Conservation (phyloP, 2,888 invertebrate genomes). For the Phortica okadai region DNA sequence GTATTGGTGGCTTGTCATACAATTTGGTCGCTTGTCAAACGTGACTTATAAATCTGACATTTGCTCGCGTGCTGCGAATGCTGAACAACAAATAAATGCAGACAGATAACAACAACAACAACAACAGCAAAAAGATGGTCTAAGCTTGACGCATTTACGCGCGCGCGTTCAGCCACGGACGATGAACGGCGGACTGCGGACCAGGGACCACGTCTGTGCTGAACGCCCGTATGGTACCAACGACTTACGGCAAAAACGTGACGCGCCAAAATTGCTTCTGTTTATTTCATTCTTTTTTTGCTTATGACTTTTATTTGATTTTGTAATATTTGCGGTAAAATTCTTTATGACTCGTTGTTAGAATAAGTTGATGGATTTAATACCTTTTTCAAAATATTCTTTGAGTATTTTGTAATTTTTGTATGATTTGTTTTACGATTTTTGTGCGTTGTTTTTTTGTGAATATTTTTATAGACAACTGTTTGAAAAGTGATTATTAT, state of each 20-base stretch:
- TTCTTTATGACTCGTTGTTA: slow-evolving; percentile 37
- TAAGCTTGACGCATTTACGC: background rate
- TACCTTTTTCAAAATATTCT: background rate
- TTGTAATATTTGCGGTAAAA: slow-evolving; percentile 47
- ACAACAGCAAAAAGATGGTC: background rate
- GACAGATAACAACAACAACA: background rate
- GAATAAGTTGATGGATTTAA: slow-evolving; percentile 20
- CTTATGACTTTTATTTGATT: slow-evolving; percentile 56
- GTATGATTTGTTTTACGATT: background rate
- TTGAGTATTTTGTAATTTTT: background rate
- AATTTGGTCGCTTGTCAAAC: slow-evolving; percentile 57
- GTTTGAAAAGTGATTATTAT: too few relatives aligned
- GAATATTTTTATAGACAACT: too few relatives aligned
- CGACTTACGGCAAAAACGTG: background rate
- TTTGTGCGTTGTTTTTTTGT: too few relatives aligned
- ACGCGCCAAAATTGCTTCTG: slow-evolving; percentile 36
- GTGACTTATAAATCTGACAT: slow-evolving; percentile 58
- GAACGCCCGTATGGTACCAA: too few relatives aligned
- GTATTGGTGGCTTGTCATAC: slow-evolving; percentile 39
- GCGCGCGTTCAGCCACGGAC: background rate
- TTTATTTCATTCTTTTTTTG: slow-evolving; percentile 39
- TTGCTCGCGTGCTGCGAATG: background rate
- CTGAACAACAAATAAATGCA: background rate
- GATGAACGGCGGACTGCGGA: background rate
- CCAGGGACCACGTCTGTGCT: background rate